phyloP scores from a whole-genome alignment of 2,888 invertebrate species.

The Aporophyla nigra region DNA sequence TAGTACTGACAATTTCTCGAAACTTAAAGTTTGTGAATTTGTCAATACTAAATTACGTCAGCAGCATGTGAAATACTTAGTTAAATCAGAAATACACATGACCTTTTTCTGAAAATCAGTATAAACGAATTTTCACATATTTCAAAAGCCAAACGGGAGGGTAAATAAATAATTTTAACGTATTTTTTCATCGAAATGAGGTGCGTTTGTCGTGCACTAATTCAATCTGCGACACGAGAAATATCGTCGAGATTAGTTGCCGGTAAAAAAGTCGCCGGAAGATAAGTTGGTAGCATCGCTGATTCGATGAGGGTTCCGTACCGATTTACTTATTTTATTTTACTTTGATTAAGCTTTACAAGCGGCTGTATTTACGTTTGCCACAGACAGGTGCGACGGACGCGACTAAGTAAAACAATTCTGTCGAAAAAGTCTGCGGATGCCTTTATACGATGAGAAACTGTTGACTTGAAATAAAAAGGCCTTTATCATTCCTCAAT shows the following conservation, averaged over 20 bases:
- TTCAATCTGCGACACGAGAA: slow-evolving; percentile 83
- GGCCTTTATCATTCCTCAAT: background rate
- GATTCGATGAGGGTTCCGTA: slow-evolving; percentile 54
- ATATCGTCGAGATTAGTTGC: slow-evolving; percentile 84
- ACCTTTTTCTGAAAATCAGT: background rate
- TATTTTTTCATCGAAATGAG: slow-evolving; percentile 73
- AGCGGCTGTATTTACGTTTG: too few species aligned
- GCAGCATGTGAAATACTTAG: background rate
- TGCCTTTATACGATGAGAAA: background rate
- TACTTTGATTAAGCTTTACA: background rate
- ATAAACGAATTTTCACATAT: slow-evolving; percentile 13
- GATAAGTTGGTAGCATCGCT: slow-evolving; percentile 56
- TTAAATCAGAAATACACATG: background rate
- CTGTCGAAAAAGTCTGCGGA: too few species aligned
- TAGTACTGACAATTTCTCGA: too few species aligned
- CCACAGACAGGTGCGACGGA: too few species aligned
- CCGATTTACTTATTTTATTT: background rate
- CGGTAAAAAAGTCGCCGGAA: slow-evolving; percentile 75
- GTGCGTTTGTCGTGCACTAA: slow-evolving; percentile 84
- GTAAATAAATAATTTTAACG: slow-evolving; percentile 60
- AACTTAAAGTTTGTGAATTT: too few species aligned
- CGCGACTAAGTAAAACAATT: too few species aligned
- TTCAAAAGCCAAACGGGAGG: slow-evolving; percentile 34
- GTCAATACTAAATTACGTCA: too few species aligned
- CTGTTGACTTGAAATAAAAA: background rate